Evolutionary conservation across 1,140 invertebrate genomes (phyloP), one percentile per base, ranked within the genome.

Genomic region (Zaprionus kolodkinae): DNA sequence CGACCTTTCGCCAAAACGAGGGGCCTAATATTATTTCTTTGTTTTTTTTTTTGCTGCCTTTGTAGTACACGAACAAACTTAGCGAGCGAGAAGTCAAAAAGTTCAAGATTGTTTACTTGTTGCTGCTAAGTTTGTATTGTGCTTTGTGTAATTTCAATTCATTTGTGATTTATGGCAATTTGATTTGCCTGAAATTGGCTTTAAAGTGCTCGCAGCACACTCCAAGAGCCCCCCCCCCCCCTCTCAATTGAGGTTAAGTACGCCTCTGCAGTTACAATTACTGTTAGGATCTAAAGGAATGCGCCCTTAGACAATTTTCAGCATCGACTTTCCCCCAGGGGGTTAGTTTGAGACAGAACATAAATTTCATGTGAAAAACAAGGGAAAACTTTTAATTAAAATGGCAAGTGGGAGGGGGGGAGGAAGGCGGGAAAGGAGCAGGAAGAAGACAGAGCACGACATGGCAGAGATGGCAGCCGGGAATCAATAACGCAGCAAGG

Each of bases 331-430:
- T 10, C 7, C 1, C 45, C 21, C 45, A n/a, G 3, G 15, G 45
- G 15, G 17, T 2, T 25, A 21, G 17, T 50, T 50, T 2, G 6
- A 50, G 17, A 21, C 45, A 25, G 11, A 17, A 64, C 67, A 67
- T 48, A 33, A 70, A 78, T 56, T 76, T 69, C 30, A 62, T 67
- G 55, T 70, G 54, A 71, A 54, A 54, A 38, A 64, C 25, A 40
- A 33, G n/a, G 7, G 2, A 60, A 77, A 88, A 71, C 69, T 88
- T 83, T 88, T 88, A 88, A 88, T 88, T 82, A 73, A 79, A 79
- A 54, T 55, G 38, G 60, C 71, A 79, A 79, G 62, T 77, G 72
- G 30, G 7, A 45, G 15, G 27, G 27, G 11, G 1, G 40, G 0
- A 43, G 0, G 7, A 21, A 1, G 7, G 17, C 4, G 45, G 15